Evolutionary conservation across 1,140 invertebrate species (phyloP).

Genomic region (Bombus affinis): DNA sequence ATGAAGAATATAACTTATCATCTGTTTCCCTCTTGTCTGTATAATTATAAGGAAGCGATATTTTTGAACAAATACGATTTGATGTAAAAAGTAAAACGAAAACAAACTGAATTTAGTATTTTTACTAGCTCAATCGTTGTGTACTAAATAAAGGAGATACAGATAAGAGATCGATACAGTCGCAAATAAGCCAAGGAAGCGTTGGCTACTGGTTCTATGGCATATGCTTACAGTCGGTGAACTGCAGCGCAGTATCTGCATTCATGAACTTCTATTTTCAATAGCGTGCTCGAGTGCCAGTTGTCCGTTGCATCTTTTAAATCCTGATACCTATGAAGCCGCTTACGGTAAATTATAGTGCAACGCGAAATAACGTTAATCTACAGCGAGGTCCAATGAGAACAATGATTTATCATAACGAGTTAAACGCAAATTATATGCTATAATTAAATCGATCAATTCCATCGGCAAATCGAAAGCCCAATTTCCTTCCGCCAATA

Average conservation of each 20-base stretch:
- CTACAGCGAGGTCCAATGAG: neutral
- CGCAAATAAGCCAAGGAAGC: constrained; percentile 3
- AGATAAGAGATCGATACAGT: neutral
- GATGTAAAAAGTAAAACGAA: too few relatives aligned
- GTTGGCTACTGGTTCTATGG: constrained; percentile 17
- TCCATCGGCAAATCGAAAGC: neutral
- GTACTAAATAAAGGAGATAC: neutral
- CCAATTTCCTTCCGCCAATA: neutral
- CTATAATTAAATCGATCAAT: neutral
- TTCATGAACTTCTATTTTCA: constrained; percentile 38
- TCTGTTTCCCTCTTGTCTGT: neutral
- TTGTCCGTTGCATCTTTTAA: constrained; percentile 27
- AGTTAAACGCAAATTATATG: neutral
- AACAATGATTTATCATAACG: neutral
- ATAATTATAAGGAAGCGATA: neutral
- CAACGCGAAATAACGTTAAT: neutral
- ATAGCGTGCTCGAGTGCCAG: constrained; percentile 18
- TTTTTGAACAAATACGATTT: neutral
- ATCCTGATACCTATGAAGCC: constrained; percentile 9
- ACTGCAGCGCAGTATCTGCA: constrained; percentile 17
- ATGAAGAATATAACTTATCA: neutral
- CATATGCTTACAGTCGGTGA: neutral
- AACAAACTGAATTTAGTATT: neutral
- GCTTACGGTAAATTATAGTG: constrained; percentile 5
- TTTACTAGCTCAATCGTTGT: neutral